phyloP scores from a whole-genome alignment of 1,140 invertebrate species.

The Heliconius congener region DNA sequence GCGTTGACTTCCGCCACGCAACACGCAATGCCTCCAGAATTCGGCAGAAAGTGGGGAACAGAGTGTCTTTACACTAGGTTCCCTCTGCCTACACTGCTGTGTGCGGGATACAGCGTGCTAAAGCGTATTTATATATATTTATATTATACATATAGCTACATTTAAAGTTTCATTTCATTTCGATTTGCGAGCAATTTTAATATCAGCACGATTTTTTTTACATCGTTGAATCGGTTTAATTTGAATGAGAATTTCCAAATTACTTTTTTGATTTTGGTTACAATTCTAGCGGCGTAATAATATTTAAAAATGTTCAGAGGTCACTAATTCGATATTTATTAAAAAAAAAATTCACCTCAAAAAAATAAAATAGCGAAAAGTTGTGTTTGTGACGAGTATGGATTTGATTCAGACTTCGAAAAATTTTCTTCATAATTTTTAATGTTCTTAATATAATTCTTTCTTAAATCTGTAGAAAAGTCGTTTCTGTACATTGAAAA shows the following conservation, averaged over 20 bases:
- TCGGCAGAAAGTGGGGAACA: not conserved
- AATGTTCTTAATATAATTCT: too few relatives aligned
- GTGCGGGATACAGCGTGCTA: not conserved
- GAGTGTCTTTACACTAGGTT: not conserved
- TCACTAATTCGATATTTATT: slow-evolving; percentile 66
- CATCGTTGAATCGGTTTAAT: slow-evolving; percentile 6
- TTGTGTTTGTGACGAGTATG: too few relatives aligned
- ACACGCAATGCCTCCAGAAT: too few relatives aligned
- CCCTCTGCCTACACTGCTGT: not conserved
- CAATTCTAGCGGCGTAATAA: not conserved
- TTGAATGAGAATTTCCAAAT: slow-evolving; percentile 20
- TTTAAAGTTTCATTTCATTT: not conserved
- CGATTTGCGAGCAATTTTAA: slow-evolving; percentile 4
- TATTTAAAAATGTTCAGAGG: slow-evolving; percentile 30
- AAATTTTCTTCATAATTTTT: too few relatives aligned
- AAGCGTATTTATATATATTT: not conserved
- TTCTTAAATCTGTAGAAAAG: too few relatives aligned
- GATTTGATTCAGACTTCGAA: too few relatives aligned
- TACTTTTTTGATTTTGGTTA: slow-evolving; percentile 27
- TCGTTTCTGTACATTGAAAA: too few relatives aligned
- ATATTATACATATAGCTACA: not conserved
- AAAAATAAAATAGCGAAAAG: not conserved
- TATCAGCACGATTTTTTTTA: not conserved
- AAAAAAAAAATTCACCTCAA: not conserved
- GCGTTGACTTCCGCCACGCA: too few relatives aligned